Evolutionary conservation across 2,797 vertebrate species (phyloP), one percentile per base, ranked within the genome.

Genomic region (Helostoma temminkii): DNA sequence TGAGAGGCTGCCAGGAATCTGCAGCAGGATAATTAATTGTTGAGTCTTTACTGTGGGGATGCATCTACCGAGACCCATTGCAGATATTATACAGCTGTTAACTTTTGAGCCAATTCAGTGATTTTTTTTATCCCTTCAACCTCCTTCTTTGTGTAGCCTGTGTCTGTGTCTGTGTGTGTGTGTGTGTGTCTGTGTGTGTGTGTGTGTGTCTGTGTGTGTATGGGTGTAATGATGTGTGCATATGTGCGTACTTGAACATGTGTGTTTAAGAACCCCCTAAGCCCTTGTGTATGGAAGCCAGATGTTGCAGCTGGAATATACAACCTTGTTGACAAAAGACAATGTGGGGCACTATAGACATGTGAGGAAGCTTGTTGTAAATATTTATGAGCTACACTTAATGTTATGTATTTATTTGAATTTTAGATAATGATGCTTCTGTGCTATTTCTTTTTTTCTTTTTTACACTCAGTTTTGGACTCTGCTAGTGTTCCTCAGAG

Each of bases 61-160:
- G 83, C 86, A 91, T 88, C 94, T 91, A 92, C 75, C 37, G 91
- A 94, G 93, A 89, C 88, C 90, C 85, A 91, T 95, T 93, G 85
- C 74, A 91, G 89, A 94, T 93, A 94, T 62, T 81, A 94, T 94
- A 88, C 93, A 94, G 92, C 92, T 96, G 92, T 94, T 95, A 94
- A 84, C 60, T 94, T 93, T 92, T 92, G 88, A 93, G 88, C 89
- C 86, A 94, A 91, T 93, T 92, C 90, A 80, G 84, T 93, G 86
- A n/a, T 91, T 92, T 92, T 93, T 71, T 64, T 85, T 78, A 47
- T 81, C 61, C 66, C 42, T 25, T 15, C 54, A 22, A 30, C 65
- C 49, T 24, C 11, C 41, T 22, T 81, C 69, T 71, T 59, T 89
- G 68, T 86, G 69, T 82, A 66, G 66, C 75, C 37, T 75, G 75